Base-by-base conservation (phyloP, 2,797 vertebrate genomes). In the Scleropages formosus region DNA sequence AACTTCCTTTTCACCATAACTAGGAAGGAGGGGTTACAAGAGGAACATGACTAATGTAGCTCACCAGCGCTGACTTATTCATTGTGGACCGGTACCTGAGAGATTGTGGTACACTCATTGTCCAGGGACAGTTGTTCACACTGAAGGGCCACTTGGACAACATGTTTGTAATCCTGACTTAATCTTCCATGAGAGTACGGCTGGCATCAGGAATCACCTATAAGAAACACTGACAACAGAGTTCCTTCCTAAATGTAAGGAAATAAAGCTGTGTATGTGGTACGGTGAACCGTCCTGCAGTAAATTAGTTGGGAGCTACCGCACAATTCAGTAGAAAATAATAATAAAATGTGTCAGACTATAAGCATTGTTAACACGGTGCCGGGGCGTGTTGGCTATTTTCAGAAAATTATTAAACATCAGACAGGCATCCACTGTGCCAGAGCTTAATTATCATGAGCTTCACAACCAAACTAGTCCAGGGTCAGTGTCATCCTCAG, bases 271-370 rank as follows among this genome's bases (percentile, higher is more conserved):
- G 64, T 61, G 72, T 75, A 58, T 71, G 76, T 81, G 75, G 82
- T 66, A 78, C 72, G 75, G 62, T 75, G 75, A 77, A 66, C 72
- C 74, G 78, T 81, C 31, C 80, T 78, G 78, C 78, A 64, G 58
- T 62, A 68, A 63, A 80, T 81, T 79, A 78, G 82, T 84, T 80
- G 80, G 65, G 74, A 80, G 79, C 66, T 58, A 66, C 61, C 78
- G 75, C 12, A 51, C 79, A 81, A 77, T 84, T 78, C 77, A 61
- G 78, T 67, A 73, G 69, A 78, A 69, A 82, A 77, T 63, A n/a
- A 51, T 0, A 77, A 74, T 71, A 62, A 59, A 74, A 73, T 51
- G 31, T 2, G 6, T 39, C 31, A 39, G 6, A 39, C 31, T 39
- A 53, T 8, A 6, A 44, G 4, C n/a, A 15, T 64, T 24, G 16